These are phyloP conservation scores for Nestor notabilis DNA, from an alignment of 2,113 vertebrate species.

Conservation along the genomic window DNA sequence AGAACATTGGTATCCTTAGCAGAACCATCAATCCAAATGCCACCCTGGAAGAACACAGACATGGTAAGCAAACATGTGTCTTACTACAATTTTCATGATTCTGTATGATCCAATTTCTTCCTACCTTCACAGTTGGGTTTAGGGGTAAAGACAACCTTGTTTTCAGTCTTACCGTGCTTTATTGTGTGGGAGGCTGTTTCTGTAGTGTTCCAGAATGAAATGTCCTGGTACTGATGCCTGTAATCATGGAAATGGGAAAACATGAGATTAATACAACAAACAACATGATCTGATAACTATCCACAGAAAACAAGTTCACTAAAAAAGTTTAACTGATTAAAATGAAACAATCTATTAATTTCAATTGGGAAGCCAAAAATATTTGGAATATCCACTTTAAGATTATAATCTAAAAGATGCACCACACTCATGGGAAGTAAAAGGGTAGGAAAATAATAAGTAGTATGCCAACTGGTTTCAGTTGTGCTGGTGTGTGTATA, in stretches of 20 bases:
- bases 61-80: not conserved
- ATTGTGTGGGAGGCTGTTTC: not conserved
- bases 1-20: not conserved
- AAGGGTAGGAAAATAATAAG: not conserved
- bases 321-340: not conserved
- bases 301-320: not conserved
- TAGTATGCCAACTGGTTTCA: not conserved
- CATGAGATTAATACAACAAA: not conserved
- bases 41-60: not conserved
- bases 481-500: not conserved
- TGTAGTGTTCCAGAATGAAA: slow-evolving; percentile 19
- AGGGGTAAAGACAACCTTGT: not conserved
- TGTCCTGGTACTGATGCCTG: not conserved
- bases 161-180: not conserved
- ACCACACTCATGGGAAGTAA: not conserved
- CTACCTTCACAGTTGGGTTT: not conserved
- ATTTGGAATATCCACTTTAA: not conserved
- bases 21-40: not conserved
- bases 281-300: not conserved
- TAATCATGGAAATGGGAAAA: slow-evolving; percentile 9
- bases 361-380: not conserved
- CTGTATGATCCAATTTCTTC: not conserved
- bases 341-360: not conserved
- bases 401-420: not conserved
- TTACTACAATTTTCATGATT: not conserved